phyloP scores from a whole-genome alignment of 2,113 vertebrate genomes.

The Corythornis vintsioides region DNA sequence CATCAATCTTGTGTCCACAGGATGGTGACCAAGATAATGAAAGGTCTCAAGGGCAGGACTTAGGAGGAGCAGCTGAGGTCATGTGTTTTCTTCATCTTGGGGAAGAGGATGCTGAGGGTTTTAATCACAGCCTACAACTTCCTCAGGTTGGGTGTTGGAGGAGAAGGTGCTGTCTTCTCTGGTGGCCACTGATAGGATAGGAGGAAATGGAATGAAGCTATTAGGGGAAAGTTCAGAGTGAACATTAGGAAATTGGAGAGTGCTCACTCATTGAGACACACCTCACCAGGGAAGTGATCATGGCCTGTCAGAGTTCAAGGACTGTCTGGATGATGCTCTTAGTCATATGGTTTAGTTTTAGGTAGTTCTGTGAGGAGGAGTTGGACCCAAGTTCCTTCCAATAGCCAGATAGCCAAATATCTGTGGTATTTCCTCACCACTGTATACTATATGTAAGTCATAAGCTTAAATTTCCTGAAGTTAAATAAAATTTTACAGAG shows the following conservation, averaged over 20 bases:
- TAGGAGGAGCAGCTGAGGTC: too few relatives aligned
- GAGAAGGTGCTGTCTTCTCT: neutral
- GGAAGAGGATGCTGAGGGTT: too few relatives aligned
- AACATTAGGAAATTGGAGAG: neutral
- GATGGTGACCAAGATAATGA: too few relatives aligned
- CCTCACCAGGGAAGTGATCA: neutral
- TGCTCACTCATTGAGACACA: neutral
- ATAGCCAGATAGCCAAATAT: neutral
- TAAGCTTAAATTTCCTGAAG: neutral
- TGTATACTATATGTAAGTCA: neutral
- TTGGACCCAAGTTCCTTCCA: neutral
- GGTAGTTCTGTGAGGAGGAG: neutral
- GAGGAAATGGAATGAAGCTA: neutral
- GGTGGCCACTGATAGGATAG: neutral
- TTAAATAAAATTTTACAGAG: neutral
- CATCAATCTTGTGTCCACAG: too few relatives aligned
- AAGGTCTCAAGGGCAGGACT: too few relatives aligned
- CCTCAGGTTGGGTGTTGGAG: neutral
- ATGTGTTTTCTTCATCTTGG: too few relatives aligned
- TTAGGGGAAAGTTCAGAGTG: neutral
- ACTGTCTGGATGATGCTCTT: rapidly evolving
- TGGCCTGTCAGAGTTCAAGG: neutral
- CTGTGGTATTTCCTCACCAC: neutral
- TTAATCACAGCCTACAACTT: neutral
- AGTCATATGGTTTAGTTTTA: neutral